These are phyloP conservation scores for Ascaphus truei DNA, from an alignment of 2,113 vertebrate genomes.

Conservation along the genomic window DNA sequence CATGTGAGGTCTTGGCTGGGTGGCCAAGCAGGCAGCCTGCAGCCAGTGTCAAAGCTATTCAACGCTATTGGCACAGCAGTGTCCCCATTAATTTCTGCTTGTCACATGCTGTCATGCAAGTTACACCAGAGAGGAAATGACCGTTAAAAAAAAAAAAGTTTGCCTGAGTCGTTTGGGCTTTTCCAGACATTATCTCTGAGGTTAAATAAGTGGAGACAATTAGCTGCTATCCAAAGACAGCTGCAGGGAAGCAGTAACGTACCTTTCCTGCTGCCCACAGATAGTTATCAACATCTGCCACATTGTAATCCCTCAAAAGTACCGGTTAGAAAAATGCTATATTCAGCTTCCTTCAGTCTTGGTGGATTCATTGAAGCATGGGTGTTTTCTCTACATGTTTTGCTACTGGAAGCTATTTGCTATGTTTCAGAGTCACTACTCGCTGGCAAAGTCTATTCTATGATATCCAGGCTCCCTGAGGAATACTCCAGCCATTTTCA, in stretches of 20 bases:
- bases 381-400: no score
- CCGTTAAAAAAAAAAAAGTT: slow-evolving; percentile 63
- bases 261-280: slow-evolving; percentile 65
- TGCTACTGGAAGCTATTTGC: no score
- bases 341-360: neutral
- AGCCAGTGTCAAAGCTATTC: slow-evolving; percentile 72
- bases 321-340: neutral
- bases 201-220: slow-evolving; percentile 73
- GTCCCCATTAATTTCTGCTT: slow-evolving; percentile 77
- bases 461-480: no score
- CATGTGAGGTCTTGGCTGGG: slow-evolving; percentile 97
- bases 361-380: neutral
- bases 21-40: slow-evolving; percentile 74
- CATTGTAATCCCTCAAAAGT: slow-evolving; percentile 58
- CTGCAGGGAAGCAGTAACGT: slow-evolving; percentile 63
- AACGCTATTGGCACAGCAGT: slow-evolving; percentile 68
- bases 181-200: slow-evolving; percentile 66
- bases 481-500: no score
- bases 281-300: slow-evolving; percentile 76
- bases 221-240: slow-evolving; percentile 70
- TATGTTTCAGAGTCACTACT: no score
- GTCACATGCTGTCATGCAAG: slow-evolving; percentile 81
- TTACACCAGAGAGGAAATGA: slow-evolving; percentile 82
- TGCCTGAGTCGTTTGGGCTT: slow-evolving; percentile 64
- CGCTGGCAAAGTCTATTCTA: no score